A percentile compares a stretch with the other conserved stretches of the same genome.
Evolutionary conservation across 92 coral and sea anemone genomes (phyloP).

Genomic region (Phenganax subtilis): DNA sequence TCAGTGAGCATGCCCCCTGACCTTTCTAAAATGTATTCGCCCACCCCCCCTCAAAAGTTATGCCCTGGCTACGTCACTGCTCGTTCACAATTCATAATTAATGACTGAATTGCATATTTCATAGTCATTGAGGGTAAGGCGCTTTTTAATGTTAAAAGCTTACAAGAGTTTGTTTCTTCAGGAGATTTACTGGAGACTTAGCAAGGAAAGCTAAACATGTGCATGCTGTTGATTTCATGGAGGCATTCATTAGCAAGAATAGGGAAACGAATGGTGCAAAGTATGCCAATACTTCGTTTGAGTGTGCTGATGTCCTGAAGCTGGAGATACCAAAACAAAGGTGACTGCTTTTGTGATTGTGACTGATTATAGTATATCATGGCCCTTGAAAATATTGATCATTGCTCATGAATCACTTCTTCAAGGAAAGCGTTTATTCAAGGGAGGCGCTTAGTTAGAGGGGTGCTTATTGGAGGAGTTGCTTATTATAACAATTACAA

Average conservation of each 20-base stretch:
- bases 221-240: slow-evolving; percentile 76
- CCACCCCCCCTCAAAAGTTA: no score
- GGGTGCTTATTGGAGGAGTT: background rate
- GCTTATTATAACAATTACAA: no score
- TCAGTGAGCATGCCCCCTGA: no score
- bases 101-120: no score
- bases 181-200: slow-evolving; percentile 67
- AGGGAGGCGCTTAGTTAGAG: background rate
- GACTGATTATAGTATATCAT: background rate
- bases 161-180: slow-evolving; percentile 8
- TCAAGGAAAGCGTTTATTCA: no score
- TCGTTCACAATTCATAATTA: no score
- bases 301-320: slow-evolving; percentile 70
- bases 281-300: slow-evolving; percentile 55
- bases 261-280: slow-evolving; percentile 56
- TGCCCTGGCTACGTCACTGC: no score
- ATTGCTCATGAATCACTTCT: no score
- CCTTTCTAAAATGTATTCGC: no score
- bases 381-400: no score
- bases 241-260: slow-evolving; percentile 62
- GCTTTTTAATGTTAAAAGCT: background rate
- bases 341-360: slow-evolving; percentile 20
- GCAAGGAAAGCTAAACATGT: slow-evolving; percentile 60
- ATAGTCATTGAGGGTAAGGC: no score
- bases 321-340: slow-evolving; percentile 51